Conservation (phyloP, 2,113 vertebrate genomes). For the Phyllostomus discolor region DNA sequence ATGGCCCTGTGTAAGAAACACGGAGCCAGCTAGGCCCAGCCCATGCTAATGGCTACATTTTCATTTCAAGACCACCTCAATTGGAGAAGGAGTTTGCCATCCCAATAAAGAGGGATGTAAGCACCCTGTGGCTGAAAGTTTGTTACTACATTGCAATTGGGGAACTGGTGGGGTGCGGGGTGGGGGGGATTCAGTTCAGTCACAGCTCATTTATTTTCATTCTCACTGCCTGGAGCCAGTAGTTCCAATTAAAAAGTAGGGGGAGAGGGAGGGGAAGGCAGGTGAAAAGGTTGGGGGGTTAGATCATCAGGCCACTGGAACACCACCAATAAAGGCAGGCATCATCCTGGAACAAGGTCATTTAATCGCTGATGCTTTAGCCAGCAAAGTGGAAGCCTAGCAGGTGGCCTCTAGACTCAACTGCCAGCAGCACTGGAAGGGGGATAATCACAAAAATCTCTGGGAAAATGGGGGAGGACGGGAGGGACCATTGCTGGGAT, state of each 20-base stretch:
- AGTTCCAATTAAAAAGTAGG: conserved; percentile 45
- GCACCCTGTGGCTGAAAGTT: not conserved
- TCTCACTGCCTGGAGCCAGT: conserved; percentile 20
- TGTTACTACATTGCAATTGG: conserved; percentile 29
- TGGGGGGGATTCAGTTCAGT: not conserved
- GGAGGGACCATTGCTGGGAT: not conserved
- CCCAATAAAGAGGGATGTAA: not conserved
- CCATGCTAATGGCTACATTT: not conserved
- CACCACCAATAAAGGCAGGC: not conserved
- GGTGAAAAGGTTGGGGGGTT: conserved; percentile 26
- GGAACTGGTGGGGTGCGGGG: not conserved
- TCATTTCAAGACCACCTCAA: not conserved
- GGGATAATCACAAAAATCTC: not conserved
- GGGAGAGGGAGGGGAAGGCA: not conserved
- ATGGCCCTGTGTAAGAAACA: not conserved
- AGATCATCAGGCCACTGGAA: not conserved
- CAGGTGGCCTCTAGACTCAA: not conserved
- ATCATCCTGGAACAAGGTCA: conserved; percentile 1
- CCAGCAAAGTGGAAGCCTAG: not conserved
- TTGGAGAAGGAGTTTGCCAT: not conserved
- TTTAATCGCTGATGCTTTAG: not conserved
- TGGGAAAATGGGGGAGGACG: not conserved
- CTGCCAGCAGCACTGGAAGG: not conserved
- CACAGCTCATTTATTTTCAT: conserved; percentile 63
- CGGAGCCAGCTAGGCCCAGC: not conserved